These are phyloP conservation scores for Ophion costatus DNA, from an alignment of 2,888 invertebrate genomes.

Conservation along the genomic window DNA sequence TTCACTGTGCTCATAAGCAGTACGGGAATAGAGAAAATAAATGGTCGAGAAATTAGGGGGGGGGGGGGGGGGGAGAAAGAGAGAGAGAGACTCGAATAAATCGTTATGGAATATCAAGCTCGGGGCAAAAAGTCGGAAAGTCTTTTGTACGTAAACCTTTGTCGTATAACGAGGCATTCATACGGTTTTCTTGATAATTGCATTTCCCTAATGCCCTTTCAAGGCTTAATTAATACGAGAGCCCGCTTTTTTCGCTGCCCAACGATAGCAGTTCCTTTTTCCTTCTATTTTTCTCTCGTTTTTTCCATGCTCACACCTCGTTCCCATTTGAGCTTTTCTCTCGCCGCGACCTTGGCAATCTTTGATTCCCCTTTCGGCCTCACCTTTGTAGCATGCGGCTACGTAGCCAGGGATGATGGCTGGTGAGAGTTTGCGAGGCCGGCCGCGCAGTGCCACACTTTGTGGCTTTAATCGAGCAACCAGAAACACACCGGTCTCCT, in stretches of 20 bases:
- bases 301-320: background rate
- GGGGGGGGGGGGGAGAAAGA: constrained; percentile 1
- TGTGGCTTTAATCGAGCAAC: constrained; percentile 18
- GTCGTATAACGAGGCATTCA: constrained; percentile 14
- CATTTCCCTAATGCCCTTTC: constrained; percentile 37
- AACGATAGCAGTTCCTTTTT: background rate
- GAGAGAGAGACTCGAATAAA: constrained; percentile 5
- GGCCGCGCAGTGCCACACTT: constrained; percentile 2
- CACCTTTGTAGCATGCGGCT: background rate
- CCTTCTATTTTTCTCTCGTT: background rate
- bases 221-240: constrained; percentile 43
- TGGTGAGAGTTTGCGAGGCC: no score
- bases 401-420: no score
- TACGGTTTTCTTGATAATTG: constrained; percentile 49
- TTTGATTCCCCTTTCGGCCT: background rate
- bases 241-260: background rate
- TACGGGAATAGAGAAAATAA: background rate
- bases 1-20: constrained; percentile 14
- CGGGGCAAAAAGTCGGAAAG: background rate
- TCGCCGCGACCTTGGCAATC: background rate
- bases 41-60: background rate
- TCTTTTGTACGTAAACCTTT: constrained; percentile 3
- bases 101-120: background rate
- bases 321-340: background rate
- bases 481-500: constrained; percentile 1